Conservation (phyloP, 2,888 invertebrate genomes). For the Litoditis marina region DNA sequence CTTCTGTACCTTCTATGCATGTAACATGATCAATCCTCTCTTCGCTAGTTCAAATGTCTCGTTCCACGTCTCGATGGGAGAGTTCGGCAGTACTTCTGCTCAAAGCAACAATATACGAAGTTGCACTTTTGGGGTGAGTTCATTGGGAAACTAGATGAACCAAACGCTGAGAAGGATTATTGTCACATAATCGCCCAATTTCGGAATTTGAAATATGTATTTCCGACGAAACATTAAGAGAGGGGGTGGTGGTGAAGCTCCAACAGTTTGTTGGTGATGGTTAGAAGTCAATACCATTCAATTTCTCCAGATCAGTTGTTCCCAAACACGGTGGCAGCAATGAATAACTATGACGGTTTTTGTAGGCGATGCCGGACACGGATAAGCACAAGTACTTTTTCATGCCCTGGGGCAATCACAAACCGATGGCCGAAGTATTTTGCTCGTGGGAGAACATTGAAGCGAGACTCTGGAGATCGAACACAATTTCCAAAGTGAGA, state of each 20-base stretch:
- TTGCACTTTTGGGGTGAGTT: constrained; percentile 35
- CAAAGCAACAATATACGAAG: constrained; percentile 16
- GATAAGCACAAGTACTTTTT: constrained; percentile 49
- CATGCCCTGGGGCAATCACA: constrained; percentile 59
- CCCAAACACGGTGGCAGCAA: no score
- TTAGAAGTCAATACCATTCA: no score
- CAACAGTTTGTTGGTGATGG: no score
- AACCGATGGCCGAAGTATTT: constrained; percentile 46
- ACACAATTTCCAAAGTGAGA: constrained; percentile 38
- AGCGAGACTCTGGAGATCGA: constrained; percentile 41
- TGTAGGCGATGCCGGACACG: constrained; percentile 50
- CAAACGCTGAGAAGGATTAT: no score
- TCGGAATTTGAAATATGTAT: no score
- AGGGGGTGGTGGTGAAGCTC: no score
- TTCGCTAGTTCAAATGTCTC: constrained; percentile 40
- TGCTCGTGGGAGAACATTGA: constrained; percentile 47
- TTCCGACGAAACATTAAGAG: no score
- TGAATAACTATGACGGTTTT: neutral
- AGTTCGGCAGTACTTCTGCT: constrained; percentile 23
- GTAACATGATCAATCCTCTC: constrained; percentile 51
- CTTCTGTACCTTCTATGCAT: constrained; percentile 43
- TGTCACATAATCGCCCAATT: no score
- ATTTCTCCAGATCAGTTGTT: no score
- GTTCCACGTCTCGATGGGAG: constrained; percentile 34
- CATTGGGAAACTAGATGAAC: neutral